Base-by-base conservation (phyloP, 2,888 invertebrate species). In the Noctua janthe region DNA sequence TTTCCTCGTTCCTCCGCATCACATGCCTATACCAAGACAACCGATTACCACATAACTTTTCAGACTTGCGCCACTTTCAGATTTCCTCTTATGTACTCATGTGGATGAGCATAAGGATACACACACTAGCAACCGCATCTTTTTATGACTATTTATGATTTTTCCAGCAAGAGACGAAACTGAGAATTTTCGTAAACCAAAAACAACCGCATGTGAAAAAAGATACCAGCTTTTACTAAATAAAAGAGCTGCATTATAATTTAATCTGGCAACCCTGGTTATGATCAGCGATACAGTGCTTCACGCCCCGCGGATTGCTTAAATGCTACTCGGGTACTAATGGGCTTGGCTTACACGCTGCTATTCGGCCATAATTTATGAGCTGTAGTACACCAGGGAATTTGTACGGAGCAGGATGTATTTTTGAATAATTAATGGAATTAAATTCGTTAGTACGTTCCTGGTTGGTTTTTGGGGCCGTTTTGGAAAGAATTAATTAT, bases 221-320 rank as follows among this genome's bases (percentile, higher is more conserved):
- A 43, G 7, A 62, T 11, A 79, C 35, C 1, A 17, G 0, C 2
- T 47, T 56, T 0, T 59, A 10, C 43, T 39, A 11, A 59, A 75
- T n/a, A 59, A 70, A 54, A 39, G 7, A 8, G 3, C 17, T 49
- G 10, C 15, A 72, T 64, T 64, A 5, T 72, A 20, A 49, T 74
- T 74, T 15, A 69, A 43, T 39, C 47, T 66, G 86, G 23, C 85
- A 85, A 69, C 82, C 85, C 85, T 85, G 72, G 71, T 92, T 90
- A 86, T 86, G 78, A 76, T 82, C 78, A 80, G 82, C 90, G 90
- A 91, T 91, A 90, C 91, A 91, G 91, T 89, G 90, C 92, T 93
- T 91, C 92, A 93, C 90, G 93, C 91, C 91, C 90, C 90, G 82
- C 91, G 91, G 90, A 83, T 89, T 89, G 90, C 88, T 90, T 90